These are phyloP conservation scores for Ciconia stormi DNA, from an alignment of 2,113 vertebrate genomes.

Conservation along the genomic window DNA sequence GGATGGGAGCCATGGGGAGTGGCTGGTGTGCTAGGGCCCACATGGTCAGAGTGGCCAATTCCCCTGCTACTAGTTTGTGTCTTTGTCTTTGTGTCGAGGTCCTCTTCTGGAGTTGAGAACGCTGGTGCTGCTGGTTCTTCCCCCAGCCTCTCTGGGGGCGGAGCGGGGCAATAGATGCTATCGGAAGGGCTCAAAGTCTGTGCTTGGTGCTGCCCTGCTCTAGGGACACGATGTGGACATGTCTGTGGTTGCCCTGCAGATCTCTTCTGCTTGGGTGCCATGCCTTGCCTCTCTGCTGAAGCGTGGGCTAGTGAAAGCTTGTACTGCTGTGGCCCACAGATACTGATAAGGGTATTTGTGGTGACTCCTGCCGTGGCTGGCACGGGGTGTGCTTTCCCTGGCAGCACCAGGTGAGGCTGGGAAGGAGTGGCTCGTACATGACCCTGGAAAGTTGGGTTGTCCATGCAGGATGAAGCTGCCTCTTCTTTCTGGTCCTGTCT, in stretches of 20 bases:
- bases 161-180: neutral
- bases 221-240: neutral
- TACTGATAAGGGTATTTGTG: neutral
- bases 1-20: neutral
- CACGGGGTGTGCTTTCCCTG: neutral
- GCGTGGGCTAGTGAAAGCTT: neutral
- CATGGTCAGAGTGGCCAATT: neutral
- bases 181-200: neutral
- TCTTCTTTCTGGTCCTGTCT: neutral
- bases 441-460: neutral
- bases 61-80: neutral
- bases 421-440: neutral
- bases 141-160: accelerated
- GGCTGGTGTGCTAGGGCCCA: neutral
- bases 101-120: neutral
- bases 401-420: neutral
- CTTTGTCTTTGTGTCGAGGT: neutral
- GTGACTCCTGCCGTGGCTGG: neutral
- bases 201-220: neutral
- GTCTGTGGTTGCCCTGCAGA: neutral
- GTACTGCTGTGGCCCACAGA: neutral
- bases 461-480: neutral
- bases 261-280: neutral
- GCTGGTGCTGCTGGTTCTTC: neutral
- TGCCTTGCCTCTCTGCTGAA: neutral